These are phyloP conservation scores for Oryctolagus cuniculus DNA, from an alignment of 2,113 vertebrate species.

Conservation along the genomic window DNA sequence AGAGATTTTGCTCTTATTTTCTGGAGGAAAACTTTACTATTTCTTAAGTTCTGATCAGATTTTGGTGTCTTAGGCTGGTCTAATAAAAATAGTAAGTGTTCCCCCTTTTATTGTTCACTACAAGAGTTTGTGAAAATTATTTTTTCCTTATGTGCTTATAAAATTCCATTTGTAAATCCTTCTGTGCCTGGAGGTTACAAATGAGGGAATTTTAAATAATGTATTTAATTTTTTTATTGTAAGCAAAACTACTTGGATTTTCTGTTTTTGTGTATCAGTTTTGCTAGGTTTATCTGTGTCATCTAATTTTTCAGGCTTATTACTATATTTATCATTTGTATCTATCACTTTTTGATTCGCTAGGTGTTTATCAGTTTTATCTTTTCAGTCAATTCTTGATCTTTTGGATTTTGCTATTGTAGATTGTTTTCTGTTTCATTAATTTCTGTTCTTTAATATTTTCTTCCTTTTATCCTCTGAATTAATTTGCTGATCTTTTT, in stretches of 20 bases:
- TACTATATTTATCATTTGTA: neutral
- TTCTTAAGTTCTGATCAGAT: neutral
- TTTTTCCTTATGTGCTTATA: neutral
- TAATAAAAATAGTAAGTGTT: neutral
- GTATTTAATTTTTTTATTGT: neutral
- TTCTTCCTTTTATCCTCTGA: neutral
- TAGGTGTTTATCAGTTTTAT: neutral
- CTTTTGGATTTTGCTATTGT: constrained; percentile 36
- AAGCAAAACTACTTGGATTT: neutral
- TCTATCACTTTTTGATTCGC: neutral
- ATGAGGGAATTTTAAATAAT: neutral
- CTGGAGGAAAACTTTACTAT: constrained; percentile 36
- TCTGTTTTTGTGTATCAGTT: neutral
- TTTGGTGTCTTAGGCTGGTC: neutral
- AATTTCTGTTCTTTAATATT: constrained; percentile 27
- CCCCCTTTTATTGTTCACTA: neutral
- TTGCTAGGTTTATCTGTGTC: neutral
- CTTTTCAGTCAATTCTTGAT: constrained; percentile 15
- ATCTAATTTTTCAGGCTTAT: constrained; percentile 53
- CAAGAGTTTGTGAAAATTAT: constrained; percentile 20
- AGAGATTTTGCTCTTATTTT: neutral
- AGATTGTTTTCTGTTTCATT: neutral
- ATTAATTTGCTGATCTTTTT: constrained; percentile 19
- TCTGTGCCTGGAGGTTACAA: neutral
- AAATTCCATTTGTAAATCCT: constrained; percentile 22